Base-by-base conservation (phyloP, 64 coral and sea anemone species). In the Actinia tenebrosa region DNA sequence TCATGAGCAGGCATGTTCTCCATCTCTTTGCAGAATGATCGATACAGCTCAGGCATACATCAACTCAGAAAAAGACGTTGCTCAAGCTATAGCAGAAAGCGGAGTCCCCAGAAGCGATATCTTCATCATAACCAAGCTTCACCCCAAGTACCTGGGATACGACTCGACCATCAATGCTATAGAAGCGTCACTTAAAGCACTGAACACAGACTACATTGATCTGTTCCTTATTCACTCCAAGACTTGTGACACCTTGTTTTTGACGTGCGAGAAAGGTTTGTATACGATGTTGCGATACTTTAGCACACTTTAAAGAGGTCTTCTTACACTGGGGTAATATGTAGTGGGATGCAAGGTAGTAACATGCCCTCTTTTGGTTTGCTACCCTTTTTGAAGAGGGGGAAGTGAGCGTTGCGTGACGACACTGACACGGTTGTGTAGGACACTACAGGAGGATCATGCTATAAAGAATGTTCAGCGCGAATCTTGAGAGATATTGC, bases 71-170 rank as follows among this genome's bases (percentile, higher is more conserved):
- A 26, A 56, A 20, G 85, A 85, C 80, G 83, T 99, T 16, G 97
- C 84, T 19, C 80, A 95, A 69, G 97, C 88, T 0, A 95, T 99
- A 80, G 26, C 60, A 26, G 75, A 99, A 87, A 92, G 97, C 69
- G 89, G 66, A 71, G 80, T 99, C 52, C 88, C 90, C 15, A 75
- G 97, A 44, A 77, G 83, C 62, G 93, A 99, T 22, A 79, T 99
- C 27, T 95, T 94, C n/a, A 99, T 99, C 13, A 88, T 99, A 53
- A 99, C 97, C 16, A 99, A 99, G 59, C 84, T 99, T 45, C 97
- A 99, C 45, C 97, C 97, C 14, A 89, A 85, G 64, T 92, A 86
- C 79, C 54, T 92, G 50, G 97, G 97, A 30, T 99, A 95, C 72
- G 90, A 99, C 16, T 61, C 89, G 55, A 98, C 96, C 16, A 81